A percentile compares a stretch with the other conserved stretches of the same genome.
Evolutionary conservation across 1,140 invertebrate species (phyloP).

Genomic region (Lepidotrigona ventralis): DNA sequence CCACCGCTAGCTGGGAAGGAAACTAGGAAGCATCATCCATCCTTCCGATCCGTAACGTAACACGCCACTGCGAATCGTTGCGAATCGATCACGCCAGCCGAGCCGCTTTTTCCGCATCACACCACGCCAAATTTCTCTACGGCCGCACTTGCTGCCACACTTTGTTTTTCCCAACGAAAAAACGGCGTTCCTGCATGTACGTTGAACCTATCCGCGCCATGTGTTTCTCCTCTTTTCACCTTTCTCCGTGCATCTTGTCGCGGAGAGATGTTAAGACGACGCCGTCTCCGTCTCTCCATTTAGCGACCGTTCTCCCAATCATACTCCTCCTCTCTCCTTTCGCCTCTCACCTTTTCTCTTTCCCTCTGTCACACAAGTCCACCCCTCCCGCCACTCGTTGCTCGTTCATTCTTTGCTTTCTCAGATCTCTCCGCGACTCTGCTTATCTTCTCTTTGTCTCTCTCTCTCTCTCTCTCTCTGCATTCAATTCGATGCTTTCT

Average conservation of each 20-base stretch:
- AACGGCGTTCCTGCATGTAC: not conserved
- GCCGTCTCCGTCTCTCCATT: constrained; percentile 19
- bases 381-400: constrained; percentile 23
- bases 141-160: too few species aligned
- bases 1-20: not conserved
- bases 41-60: constrained; percentile 30
- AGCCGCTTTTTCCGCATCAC: too few species aligned
- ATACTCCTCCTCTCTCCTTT: not conserved
- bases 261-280: too few species aligned
- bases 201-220: not conserved
- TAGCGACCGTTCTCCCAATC: constrained; percentile 1
- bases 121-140: not conserved
- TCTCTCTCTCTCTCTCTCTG: not conserved
- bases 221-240: constrained; percentile 34
- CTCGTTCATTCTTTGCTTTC: constrained; percentile 49
- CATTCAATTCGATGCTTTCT: not conserved
- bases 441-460: not conserved
- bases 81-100: not conserved
- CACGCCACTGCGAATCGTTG: constrained; percentile 2
- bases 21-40: constrained; percentile 26
- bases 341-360: constrained; percentile 23
- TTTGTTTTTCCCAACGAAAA: not conserved
- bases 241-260: constrained; percentile 28
- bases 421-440: constrained; percentile 12
- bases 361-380: constrained; percentile 31